phyloP scores from a whole-genome alignment of 2,113 vertebrate species.

The Burhinus oedicnemus region DNA sequence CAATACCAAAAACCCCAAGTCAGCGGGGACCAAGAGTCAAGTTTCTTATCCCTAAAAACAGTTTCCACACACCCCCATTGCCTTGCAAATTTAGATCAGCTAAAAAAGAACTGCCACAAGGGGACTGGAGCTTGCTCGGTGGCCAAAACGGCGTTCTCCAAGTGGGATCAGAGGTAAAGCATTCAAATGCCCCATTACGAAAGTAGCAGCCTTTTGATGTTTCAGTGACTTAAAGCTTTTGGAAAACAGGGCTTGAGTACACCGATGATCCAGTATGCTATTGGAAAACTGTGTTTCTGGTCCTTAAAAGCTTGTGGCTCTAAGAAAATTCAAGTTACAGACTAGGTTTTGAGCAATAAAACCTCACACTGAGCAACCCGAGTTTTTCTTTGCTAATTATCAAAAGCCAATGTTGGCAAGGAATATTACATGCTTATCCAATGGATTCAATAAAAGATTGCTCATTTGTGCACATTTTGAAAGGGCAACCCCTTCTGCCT shows the following conservation, averaged over 20 bases:
- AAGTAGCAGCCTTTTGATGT: background rate
- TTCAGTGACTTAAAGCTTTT: background rate
- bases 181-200: background rate
- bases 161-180: background rate
- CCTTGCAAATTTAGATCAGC: background rate
- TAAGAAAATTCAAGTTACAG: background rate
- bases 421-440: background rate
- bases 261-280: background rate
- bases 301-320: background rate
- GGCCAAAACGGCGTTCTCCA: background rate
- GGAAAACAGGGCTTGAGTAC: background rate
- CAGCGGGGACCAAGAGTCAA: background rate
- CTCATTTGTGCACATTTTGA: background rate
- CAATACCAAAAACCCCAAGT: background rate
- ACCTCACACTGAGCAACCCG: background rate
- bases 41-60: background rate
- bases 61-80: background rate
- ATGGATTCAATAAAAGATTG: background rate
- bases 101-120: background rate
- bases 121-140: background rate
- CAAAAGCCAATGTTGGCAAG: background rate
- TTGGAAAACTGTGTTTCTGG: background rate
- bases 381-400: background rate
- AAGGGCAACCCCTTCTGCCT: constrained; percentile 18
- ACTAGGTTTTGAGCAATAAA: background rate